Evolutionary conservation across 2,113 vertebrate genomes (phyloP).

Genomic region (Scomber japonicus): DNA sequence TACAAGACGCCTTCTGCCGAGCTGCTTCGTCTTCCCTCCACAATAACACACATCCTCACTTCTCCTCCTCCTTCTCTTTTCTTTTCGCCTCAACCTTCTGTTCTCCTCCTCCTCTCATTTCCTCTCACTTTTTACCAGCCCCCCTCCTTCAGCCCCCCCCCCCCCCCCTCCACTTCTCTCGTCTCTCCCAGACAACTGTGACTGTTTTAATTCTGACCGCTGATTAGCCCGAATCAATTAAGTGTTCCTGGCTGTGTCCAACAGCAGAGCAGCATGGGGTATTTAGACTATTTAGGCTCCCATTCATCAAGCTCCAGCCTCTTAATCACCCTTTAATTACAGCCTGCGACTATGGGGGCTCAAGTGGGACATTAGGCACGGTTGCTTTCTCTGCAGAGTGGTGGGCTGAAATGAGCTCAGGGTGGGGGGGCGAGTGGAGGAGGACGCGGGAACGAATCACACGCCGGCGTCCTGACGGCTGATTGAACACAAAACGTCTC

Average conservation of each 20-base stretch:
- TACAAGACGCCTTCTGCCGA: slow-evolving; percentile 81
- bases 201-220: slow-evolving; percentile 87
- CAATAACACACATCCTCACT: slow-evolving; percentile 73
- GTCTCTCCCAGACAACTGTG: slow-evolving; percentile 84
- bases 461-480: neutral
- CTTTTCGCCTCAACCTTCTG: slow-evolving; percentile 65
- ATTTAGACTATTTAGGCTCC: slow-evolving; percentile 79
- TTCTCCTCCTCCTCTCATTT: slow-evolving; percentile 54
- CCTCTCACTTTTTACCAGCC: slow-evolving; percentile 14
- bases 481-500: slow-evolving; percentile 35
- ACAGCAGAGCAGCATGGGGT: slow-evolving; percentile 83
- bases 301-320: slow-evolving; percentile 82
- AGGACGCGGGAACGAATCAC: slow-evolving; percentile 31
- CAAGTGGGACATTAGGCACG: slow-evolving; percentile 66
- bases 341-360: slow-evolving; percentile 72
- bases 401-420: slow-evolving; percentile 7
- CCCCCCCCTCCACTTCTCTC: neutral
- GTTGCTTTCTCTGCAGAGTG: slow-evolving; percentile 49
- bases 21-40: slow-evolving; percentile 64
- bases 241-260: slow-evolving; percentile 80
- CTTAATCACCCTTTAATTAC: slow-evolving; percentile 89
- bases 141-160: neutral
- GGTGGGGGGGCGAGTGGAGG: slow-evolving; percentile 1
- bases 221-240: slow-evolving; percentile 87
- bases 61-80: slow-evolving; percentile 44